A percentile compares a stretch with the other conserved stretches of the same genome.
These are phyloP conservation scores for Panulirus ornatus DNA, from an alignment of 1,140 invertebrate species.

Conservation along the genomic window DNA sequence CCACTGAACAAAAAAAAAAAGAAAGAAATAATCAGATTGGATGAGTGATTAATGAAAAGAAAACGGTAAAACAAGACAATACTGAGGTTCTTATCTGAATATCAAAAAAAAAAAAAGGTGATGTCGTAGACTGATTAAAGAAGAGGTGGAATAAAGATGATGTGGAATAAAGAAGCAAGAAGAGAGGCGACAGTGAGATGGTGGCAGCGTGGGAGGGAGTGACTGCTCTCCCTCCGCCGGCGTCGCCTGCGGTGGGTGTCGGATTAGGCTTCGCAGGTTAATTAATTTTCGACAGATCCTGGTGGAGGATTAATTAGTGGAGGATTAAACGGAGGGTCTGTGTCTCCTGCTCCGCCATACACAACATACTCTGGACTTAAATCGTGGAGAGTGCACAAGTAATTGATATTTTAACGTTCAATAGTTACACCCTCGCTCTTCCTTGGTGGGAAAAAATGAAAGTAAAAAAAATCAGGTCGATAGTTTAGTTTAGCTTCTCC, in stretches of 20 bases:
- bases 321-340: neutral
- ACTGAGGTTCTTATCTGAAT: neutral
- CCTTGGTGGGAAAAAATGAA: no score
- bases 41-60: neutral
- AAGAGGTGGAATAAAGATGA: neutral
- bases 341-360: no score
- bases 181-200: neutral
- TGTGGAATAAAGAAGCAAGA: neutral
- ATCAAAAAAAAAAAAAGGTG: neutral
- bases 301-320: neutral
- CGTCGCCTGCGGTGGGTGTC: slow-evolving; percentile 11
- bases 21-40: neutral
- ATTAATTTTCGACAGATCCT: slow-evolving; percentile 20
- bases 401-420: no score
- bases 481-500: no score
- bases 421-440: no score
- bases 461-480: no score
- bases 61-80: neutral
- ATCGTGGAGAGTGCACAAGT: no score
- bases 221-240: neutral
- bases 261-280: slow-evolving; percentile 18
- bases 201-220: neutral
- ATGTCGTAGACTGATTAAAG: neutral
- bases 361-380: no score
- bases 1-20: neutral